A percentile compares a stretch with the other conserved stretches of the same genome.
Evolutionary conservation across 2,113 vertebrate species (phyloP).

Genomic region (Lipotes vexillifer): DNA sequence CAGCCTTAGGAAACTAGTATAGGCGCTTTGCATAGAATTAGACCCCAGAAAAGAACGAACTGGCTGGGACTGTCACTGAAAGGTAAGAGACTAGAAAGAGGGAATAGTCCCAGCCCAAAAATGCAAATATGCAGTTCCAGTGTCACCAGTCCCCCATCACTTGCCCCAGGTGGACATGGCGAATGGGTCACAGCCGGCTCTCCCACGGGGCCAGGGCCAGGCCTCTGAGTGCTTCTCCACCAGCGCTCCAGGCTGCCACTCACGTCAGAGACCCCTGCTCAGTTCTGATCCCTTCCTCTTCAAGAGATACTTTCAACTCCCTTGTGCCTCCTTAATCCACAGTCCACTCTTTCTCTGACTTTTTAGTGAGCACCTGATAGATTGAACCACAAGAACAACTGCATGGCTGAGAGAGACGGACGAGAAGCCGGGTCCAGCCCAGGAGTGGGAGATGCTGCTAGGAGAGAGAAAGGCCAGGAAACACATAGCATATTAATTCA

Average conservation of each 20-base stretch:
- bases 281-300: not conserved
- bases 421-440: not conserved
- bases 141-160: not conserved
- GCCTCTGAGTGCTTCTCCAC: not conserved
- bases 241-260: rapidly evolving
- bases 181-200: not conserved
- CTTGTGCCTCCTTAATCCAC: rapidly evolving
- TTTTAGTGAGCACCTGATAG: not conserved
- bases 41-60: not conserved
- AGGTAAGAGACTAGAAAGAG: not conserved
- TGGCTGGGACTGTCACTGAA: not conserved
- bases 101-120: not conserved
- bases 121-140: not conserved
- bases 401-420: not conserved
- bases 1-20: not conserved
- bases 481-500: rapidly evolving
- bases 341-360: not conserved
- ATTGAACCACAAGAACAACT: not conserved
- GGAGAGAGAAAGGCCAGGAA: not conserved
- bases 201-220: not conserved
- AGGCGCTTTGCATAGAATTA: not conserved
- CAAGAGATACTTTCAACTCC: not conserved
- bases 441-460: not conserved
- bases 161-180: not conserved
- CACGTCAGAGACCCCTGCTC: no score